Percentiles rank a stretch among this genome's conserved stretches.
Evolutionary conservation across 2,888 invertebrate species (phyloP).

Genomic region (Chouioia cunea): DNA sequence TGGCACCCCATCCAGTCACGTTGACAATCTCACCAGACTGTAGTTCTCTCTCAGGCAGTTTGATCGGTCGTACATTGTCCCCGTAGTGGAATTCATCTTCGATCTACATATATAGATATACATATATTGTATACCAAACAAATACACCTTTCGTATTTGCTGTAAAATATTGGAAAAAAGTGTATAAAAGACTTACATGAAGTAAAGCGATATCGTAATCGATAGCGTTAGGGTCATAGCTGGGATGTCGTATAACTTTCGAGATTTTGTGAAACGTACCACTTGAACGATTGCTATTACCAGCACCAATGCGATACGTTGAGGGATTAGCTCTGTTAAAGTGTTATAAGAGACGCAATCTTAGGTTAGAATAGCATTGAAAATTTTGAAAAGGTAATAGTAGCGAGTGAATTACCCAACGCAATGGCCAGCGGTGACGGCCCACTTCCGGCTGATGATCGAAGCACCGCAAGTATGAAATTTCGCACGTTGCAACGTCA

Average conservation of each 20-base stretch:
- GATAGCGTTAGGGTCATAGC: too few species aligned
- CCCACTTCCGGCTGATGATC: conserved; percentile 56
- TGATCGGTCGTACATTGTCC: conserved; percentile 41
- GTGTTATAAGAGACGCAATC: too few species aligned
- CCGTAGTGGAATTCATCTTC: conserved; percentile 39
- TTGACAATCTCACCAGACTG: conserved; percentile 26
- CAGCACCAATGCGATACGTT: conserved; percentile 40
- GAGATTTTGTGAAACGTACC: conserved; percentile 48
- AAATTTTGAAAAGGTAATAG: too few species aligned
- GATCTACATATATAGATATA: conserved; percentile 43
- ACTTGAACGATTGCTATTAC: conserved; percentile 41
- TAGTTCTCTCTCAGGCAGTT: conserved; percentile 44
- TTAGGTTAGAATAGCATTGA: too few species aligned
- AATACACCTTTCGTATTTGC: too few species aligned
- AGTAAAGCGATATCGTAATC: conserved; percentile 68
- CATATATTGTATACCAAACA: neutral
- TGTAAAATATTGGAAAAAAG: too few species aligned
- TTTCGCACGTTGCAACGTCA: conserved; percentile 49
- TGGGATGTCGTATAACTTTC: conserved; percentile 57
- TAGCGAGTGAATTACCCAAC: conserved; percentile 38
- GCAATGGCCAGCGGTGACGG: conserved; percentile 60
- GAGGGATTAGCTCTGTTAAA: too few species aligned
- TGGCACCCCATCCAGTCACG: conserved; percentile 60
- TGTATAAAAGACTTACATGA: conserved; percentile 53
- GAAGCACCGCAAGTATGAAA: conserved; percentile 58